Conservation (phyloP, 2,888 invertebrate species). For the Drosophila neonasuta region DNA sequence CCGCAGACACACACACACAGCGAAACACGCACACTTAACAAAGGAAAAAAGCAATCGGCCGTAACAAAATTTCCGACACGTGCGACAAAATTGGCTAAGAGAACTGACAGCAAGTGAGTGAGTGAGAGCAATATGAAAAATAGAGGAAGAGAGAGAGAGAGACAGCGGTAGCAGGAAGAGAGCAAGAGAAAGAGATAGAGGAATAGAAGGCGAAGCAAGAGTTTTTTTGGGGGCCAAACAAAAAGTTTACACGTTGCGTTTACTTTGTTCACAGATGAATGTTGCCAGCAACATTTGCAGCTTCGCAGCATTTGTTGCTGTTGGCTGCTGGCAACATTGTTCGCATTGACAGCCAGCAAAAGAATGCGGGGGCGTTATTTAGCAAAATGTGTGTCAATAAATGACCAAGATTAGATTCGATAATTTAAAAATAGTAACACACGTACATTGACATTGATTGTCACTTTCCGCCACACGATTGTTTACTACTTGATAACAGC, state of each 20-base stretch:
- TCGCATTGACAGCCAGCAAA: constrained; percentile 37
- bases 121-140: constrained; percentile 4
- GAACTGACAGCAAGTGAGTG: constrained; percentile 22
- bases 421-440: constrained; percentile 47
- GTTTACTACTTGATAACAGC: background rate
- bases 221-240: constrained; percentile 18
- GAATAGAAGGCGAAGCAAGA: constrained; percentile 27
- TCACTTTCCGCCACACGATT: background rate
- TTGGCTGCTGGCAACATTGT: background rate
- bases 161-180: constrained; percentile 23
- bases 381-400: constrained; percentile 47
- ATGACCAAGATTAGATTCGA: constrained; percentile 32
- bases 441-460: constrained; percentile 5
- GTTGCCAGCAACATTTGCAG: constrained; percentile 45
- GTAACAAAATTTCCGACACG: constrained; percentile 78
- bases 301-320: constrained; percentile 25
- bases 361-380: constrained; percentile 35
- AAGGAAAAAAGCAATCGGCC: constrained; percentile 69
- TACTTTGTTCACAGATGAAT: constrained; percentile 8
- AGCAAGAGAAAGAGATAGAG: constrained; percentile 31
- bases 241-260: constrained; percentile 18
- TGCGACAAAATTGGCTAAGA: constrained; percentile 75
- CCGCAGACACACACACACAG: constrained; percentile 2
- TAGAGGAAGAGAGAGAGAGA: constrained; percentile 11
- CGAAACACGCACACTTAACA: constrained; percentile 20